Percentiles rank a stretch among this genome's conserved stretches.
Evolutionary conservation across 2,797 vertebrate genomes (phyloP).

Genomic region (Leptodactylus fallax): DNA sequence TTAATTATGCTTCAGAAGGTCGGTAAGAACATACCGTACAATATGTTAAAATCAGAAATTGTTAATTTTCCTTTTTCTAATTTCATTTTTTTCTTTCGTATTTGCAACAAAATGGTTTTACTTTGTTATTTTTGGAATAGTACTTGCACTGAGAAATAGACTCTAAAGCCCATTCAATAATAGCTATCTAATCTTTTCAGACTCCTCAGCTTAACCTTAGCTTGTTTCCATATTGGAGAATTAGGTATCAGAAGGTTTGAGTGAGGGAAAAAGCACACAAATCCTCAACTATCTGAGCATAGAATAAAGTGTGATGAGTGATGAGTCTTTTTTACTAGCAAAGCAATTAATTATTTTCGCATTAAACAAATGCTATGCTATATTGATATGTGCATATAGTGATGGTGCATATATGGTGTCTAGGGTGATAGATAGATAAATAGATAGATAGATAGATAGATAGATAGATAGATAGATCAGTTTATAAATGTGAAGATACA

Average conservation of each 20-base stretch:
- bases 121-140: not conserved
- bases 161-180: slow-evolving; percentile 42
- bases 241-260: slow-evolving; percentile 21
- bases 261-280: slow-evolving; percentile 2
- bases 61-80: not conserved
- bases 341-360: not conserved
- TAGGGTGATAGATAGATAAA: not conserved
- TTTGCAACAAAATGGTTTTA: not conserved
- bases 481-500: no score
- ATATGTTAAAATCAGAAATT: not conserved
- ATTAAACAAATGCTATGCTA: not conserved
- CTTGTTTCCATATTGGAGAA: slow-evolving; percentile 38
- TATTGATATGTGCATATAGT: not conserved
- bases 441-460: not conserved
- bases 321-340: not conserved
- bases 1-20: not conserved
- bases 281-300: not conserved
- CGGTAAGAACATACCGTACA: not conserved
- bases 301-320: not conserved
- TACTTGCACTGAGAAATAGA: not conserved
- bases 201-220: slow-evolving; percentile 32
- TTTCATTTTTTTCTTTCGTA: not conserved
- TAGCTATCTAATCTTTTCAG: slow-evolving; percentile 45
- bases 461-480: not conserved
- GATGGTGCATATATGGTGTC: no score